phyloP scores from a whole-genome alignment of 2,797 vertebrate genomes.

The Apodemus agrarius region DNA sequence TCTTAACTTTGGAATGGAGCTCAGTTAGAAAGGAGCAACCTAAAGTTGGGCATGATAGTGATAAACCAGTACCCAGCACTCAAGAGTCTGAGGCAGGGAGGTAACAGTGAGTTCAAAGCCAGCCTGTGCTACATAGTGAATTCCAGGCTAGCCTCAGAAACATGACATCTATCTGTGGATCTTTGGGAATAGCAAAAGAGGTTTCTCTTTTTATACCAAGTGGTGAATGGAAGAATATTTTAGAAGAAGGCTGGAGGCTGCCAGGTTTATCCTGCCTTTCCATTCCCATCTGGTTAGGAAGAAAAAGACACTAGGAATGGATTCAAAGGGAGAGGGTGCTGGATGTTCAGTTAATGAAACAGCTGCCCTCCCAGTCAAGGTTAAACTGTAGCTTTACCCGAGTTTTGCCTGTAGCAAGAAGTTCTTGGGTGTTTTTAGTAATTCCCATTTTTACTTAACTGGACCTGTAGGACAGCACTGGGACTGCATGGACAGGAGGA shows the following conservation, averaged over 20 bases:
- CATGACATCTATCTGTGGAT: not conserved
- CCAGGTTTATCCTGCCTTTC: not conserved
- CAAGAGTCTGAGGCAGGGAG: not conserved
- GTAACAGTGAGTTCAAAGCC: not conserved
- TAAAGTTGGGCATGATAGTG: not conserved
- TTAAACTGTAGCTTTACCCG: not conserved
- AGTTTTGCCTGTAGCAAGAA: slow-evolving; percentile 8
- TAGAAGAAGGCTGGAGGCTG: not conserved
- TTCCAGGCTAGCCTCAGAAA: not conserved
- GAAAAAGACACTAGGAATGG: not conserved
- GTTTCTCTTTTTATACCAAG: not conserved
- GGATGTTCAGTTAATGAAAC: not conserved
- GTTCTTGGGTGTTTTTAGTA: not conserved
- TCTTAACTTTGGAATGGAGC: not conserved
- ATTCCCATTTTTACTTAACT: not conserved
- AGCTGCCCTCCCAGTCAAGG: not conserved
- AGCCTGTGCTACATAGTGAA: not conserved
- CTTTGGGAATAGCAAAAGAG: not conserved
- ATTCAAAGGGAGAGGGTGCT: not conserved
- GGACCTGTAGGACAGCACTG: not conserved
- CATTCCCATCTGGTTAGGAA: not conserved
- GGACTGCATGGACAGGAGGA: not conserved
- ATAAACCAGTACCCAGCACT: not conserved
- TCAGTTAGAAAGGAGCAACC: not conserved
- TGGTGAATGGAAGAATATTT: not conserved